phyloP scores from a whole-genome alignment of 1,140 invertebrate genomes.

The Leptinotarsa undecemlineata region DNA sequence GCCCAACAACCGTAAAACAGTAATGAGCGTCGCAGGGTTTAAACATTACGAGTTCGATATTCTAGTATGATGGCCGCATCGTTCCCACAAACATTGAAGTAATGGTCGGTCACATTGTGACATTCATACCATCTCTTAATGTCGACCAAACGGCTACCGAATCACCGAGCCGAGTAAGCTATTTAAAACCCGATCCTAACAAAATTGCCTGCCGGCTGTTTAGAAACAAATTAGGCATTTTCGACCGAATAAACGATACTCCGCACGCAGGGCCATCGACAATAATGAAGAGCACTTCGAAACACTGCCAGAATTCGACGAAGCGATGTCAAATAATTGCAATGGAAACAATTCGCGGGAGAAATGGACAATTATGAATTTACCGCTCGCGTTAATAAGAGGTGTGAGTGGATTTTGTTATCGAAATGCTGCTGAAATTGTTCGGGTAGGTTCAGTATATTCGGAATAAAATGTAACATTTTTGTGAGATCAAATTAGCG shows the following conservation, averaged over 20 bases:
- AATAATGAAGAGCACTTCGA: slow-evolving; percentile 18
- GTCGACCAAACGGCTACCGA: slow-evolving; percentile 23
- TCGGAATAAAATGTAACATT: too few species aligned
- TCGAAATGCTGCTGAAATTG: neutral
- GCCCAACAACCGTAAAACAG: neutral
- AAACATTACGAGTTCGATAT: neutral
- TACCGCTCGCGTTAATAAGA: neutral
- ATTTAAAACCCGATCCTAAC: neutral
- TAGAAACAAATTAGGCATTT: slow-evolving; percentile 24
- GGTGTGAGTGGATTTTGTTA: neutral
- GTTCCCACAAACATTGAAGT: slow-evolving; percentile 36
- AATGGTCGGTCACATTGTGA: slow-evolving; percentile 37
- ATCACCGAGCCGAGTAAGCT: neutral
- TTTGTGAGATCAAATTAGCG: too few species aligned
- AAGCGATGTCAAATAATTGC: slow-evolving; percentile 13
- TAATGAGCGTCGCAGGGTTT: neutral
- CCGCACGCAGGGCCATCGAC: slow-evolving; percentile 13
- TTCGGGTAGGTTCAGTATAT: neutral
- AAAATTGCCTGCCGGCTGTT: slow-evolving; percentile 22
- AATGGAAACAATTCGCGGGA: slow-evolving; percentile 11
- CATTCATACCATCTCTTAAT: slow-evolving; percentile 31
- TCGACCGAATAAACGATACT: slow-evolving; percentile 9
- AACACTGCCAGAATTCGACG: slow-evolving; percentile 4
- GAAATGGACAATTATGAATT: slow-evolving; percentile 13
- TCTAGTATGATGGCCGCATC: slow-evolving; percentile 27